Evolutionary conservation across 2,113 vertebrate species (phyloP).

Genomic region (Dryoscopus gambensis): DNA sequence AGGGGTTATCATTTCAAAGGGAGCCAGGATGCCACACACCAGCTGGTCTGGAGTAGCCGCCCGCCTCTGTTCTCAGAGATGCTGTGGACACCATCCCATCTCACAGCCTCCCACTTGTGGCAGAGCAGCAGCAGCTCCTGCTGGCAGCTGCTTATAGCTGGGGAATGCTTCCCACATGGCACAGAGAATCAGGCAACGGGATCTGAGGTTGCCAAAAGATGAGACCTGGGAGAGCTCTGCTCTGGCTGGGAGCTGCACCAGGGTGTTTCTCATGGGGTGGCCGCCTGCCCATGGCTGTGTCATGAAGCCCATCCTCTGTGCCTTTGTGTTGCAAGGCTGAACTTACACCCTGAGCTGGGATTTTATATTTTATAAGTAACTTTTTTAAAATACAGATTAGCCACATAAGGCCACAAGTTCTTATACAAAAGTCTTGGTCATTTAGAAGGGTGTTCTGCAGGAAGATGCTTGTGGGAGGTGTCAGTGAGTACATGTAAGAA

Average conservation of each 20-base stretch:
- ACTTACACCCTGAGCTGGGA: too few species aligned
- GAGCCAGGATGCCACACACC: background rate
- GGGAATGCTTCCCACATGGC: rapidly evolving
- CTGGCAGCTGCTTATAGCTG: background rate
- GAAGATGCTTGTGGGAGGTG: background rate
- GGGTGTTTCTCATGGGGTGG: rapidly evolving
- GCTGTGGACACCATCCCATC: background rate
- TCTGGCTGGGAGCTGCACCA: background rate
- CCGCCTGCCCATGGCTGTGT: background rate
- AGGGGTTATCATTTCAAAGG: background rate
- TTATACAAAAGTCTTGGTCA: background rate
- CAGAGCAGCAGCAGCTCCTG: background rate
- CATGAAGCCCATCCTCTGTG: rapidly evolving
- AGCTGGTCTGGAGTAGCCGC: background rate
- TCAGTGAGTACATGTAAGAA: background rate
- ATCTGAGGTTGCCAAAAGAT: background rate
- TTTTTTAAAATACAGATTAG: background rate
- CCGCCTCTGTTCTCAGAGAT: background rate
- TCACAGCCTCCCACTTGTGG: background rate
- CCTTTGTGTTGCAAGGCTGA: background rate
- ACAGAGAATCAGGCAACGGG: rapidly evolving
- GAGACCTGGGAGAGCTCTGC: background rate
- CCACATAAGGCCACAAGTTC: rapidly evolving
- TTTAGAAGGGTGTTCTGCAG: background rate
- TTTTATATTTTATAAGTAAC: background rate